Percentiles rank a stretch among this genome's conserved stretches.
Evolutionary conservation across 2,113 vertebrate genomes (phyloP).

Genomic region (Connochaetes taurinus): DNA sequence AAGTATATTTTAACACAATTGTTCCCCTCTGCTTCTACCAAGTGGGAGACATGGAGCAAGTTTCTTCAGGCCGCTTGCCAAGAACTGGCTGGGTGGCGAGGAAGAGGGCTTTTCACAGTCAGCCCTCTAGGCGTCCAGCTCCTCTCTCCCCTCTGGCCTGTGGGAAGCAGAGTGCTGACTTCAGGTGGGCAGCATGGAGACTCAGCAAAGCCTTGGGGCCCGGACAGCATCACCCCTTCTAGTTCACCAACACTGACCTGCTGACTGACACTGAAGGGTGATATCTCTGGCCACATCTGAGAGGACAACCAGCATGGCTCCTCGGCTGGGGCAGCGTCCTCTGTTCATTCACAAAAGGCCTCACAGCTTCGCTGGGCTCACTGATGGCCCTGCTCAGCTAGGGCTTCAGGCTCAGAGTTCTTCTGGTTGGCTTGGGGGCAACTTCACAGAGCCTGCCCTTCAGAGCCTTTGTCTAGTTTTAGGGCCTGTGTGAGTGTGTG

Average conservation of each 20-base stretch:
- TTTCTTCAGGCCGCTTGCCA: background rate
- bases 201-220: background rate
- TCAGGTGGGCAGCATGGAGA: background rate
- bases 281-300: background rate
- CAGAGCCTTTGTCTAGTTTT: background rate
- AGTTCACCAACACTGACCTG: too few species aligned
- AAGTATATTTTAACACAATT: background rate
- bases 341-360: background rate
- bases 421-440: background rate
- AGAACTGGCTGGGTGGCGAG: background rate
- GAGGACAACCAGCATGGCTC: background rate
- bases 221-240: background rate
- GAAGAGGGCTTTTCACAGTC: background rate
- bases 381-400: background rate
- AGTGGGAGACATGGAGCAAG: background rate
- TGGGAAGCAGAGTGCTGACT: background rate
- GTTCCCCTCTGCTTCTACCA: background rate
- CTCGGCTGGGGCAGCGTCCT: background rate
- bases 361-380: background rate
- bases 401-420: background rate
- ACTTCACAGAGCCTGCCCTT: background rate
- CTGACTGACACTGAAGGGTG: background rate
- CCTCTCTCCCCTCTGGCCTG: background rate
- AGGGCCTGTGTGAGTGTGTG: background rate
- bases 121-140: background rate